These are phyloP conservation scores for Caerostris darwini DNA, from an alignment of 1,140 invertebrate species.

Conservation along the genomic window DNA sequence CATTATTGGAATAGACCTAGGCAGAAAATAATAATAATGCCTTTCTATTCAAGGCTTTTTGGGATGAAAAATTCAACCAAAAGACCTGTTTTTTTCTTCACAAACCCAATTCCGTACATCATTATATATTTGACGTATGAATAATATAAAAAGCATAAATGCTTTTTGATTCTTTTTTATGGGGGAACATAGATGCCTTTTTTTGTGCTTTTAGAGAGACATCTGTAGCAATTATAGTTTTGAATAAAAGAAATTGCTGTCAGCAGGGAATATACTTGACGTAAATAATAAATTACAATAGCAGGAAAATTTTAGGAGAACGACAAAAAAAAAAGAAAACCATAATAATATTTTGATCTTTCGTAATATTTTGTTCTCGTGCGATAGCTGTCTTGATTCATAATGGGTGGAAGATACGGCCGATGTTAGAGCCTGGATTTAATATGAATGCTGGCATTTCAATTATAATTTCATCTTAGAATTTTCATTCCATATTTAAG, in stretches of 20 bases:
- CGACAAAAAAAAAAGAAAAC: background rate
- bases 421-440: too few relatives aligned
- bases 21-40: slow-evolving; percentile 30
- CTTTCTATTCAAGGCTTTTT: background rate
- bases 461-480: too few relatives aligned
- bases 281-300: background rate
- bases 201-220: background rate
- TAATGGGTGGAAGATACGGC: too few relatives aligned
- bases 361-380: background rate
- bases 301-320: background rate
- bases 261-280: background rate
- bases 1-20: slow-evolving; percentile 1
- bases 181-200: background rate
- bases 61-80: background rate
- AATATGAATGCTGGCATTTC: too few relatives aligned
- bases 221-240: slow-evolving; percentile 2
- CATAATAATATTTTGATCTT: too few relatives aligned
- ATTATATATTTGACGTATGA: slow-evolving; percentile 47
- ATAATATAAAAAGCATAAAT: slow-evolving; percentile 31
- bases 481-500: too few relatives aligned
- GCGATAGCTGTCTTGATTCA: background rate
- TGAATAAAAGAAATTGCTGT: slow-evolving; percentile 19
- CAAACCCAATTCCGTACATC: slow-evolving; percentile 22
- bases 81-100: background rate
- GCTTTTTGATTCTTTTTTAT: background rate